Evolutionary conservation across 2,888 invertebrate species (phyloP).

Genomic region (Agonopterix alstromeriana): DNA sequence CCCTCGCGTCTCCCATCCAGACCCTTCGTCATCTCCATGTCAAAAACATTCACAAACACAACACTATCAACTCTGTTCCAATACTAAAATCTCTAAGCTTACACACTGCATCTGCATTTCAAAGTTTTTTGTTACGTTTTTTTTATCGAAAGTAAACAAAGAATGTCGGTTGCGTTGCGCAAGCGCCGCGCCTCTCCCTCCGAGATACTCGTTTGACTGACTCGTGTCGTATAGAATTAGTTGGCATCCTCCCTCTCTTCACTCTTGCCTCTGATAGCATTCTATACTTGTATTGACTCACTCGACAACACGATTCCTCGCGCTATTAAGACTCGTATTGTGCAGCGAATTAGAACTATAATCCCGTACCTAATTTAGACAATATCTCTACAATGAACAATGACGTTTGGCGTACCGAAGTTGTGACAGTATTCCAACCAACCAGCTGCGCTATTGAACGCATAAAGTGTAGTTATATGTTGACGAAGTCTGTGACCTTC

Average conservation of each 20-base stretch:
- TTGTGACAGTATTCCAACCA: too few relatives aligned
- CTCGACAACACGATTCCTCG: not conserved
- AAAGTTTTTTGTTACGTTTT: conserved; percentile 3
- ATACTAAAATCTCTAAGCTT: not conserved
- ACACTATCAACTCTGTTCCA: not conserved
- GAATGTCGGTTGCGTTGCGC: conserved; percentile 12
- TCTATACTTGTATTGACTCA: conserved; percentile 2
- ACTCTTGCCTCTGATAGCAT: conserved; percentile 4
- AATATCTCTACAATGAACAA: too few relatives aligned
- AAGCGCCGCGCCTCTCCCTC: conserved; percentile 3
- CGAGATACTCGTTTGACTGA: conserved; percentile 9
- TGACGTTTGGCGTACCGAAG: too few relatives aligned
- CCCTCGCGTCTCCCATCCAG: conserved; percentile 22
- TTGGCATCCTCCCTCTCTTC: conserved; percentile 2
- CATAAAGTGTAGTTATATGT: too few relatives aligned
- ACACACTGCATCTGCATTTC: not conserved
- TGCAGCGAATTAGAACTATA: too few relatives aligned
- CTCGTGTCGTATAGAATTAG: not conserved
- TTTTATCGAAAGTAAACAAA: conserved; percentile 23
- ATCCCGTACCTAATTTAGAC: too few relatives aligned
- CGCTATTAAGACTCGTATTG: not conserved
- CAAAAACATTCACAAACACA: not conserved
- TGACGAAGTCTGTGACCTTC: too few relatives aligned
- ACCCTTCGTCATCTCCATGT: conserved; percentile 50
- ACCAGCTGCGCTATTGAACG: too few relatives aligned